phyloP scores from a whole-genome alignment of 23 tunicate genomes.

The Trididemnum clinides region DNA sequence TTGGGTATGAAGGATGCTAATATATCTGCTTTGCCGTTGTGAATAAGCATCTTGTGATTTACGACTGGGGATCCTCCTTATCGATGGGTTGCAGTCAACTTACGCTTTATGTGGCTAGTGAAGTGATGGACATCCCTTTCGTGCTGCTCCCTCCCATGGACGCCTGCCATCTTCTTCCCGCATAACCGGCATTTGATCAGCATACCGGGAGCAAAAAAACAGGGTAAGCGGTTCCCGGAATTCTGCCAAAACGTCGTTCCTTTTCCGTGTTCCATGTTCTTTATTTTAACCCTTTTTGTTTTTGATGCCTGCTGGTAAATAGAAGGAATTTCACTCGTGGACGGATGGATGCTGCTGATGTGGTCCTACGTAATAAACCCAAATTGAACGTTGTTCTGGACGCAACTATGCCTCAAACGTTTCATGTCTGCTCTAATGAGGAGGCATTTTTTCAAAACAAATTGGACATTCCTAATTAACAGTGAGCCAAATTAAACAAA shows the following conservation, averaged over 20 bases:
- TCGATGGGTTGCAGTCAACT: too few relatives aligned
- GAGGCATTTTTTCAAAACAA: neutral
- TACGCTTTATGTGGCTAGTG: conserved; percentile 38
- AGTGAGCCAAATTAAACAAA: too few relatives aligned
- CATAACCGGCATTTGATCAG: conserved; percentile 42
- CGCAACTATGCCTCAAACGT: too few relatives aligned
- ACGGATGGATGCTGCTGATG: too few relatives aligned
- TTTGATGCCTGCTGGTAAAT: neutral
- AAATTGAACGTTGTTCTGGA: too few relatives aligned
- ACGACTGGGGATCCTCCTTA: too few relatives aligned
- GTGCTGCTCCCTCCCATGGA: conserved; percentile 61
- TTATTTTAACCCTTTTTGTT: neutral
- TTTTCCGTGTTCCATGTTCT: neutral
- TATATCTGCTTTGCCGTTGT: neutral
- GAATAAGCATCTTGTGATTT: neutral
- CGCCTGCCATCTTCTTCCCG: conserved; percentile 19
- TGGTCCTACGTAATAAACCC: too few relatives aligned
- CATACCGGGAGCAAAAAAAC: conserved; percentile 41
- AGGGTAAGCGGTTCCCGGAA: neutral
- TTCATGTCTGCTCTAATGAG: too few relatives aligned
- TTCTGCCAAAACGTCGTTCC: conserved; percentile 37
- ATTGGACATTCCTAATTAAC: neutral
- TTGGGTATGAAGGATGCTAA: neutral
- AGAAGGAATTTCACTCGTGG: too few relatives aligned
- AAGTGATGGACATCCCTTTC: conserved; percentile 49